Evolutionary conservation across 2,888 invertebrate genomes (phyloP), one percentile per base, ranked within the genome.

Genomic region (Eupithecia inturbata): DNA sequence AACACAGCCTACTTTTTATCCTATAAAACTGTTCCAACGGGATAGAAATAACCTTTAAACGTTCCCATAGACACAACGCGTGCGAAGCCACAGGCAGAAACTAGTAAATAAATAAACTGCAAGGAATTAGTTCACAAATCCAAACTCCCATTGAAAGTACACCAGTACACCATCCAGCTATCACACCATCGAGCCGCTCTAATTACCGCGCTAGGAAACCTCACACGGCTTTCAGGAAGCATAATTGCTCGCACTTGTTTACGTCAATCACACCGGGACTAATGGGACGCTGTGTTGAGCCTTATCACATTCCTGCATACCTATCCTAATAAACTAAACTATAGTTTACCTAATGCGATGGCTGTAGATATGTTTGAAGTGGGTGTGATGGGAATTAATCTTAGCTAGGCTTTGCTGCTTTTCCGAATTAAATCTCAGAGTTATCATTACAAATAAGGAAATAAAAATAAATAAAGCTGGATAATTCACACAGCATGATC

Each of bases 171-270:
- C 49, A 68, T 36, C 53, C 53, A 68, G 36, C 39, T 68, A 68
- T 36, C 57, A 36, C 57, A 57, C 26, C 26, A 26, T 62, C 62
- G 28, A n/a, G 9, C 10, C 33, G 41, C 62, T 62, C 49, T 70
- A 73, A 71, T 74, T 74, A 71, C 62, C 71, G 64, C 31, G 70
- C 67, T 70, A 73, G 81, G 83, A 86, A 87, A 67, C 63, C 63
- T 68, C 68, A 26, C 39, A 70, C 68, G 26, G 68, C 70, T 71
- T 71, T 70, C 88, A 85, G 83, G 81, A 80, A 83, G 85, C 87
- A 86, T 89, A 91, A 90, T 91, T 90, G 88, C 85, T 77, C 81
- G 81, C 82, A 81, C 87, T 87, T 89, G 89, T 87, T 87, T 82
- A 80, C 84, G 88, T 91, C 91, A 89, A 87, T 91, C 88, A 85